Evolutionary conservation across 2,888 invertebrate species (phyloP), one percentile per base, ranked within the genome.

Genomic region (Dioctria linearis): DNA sequence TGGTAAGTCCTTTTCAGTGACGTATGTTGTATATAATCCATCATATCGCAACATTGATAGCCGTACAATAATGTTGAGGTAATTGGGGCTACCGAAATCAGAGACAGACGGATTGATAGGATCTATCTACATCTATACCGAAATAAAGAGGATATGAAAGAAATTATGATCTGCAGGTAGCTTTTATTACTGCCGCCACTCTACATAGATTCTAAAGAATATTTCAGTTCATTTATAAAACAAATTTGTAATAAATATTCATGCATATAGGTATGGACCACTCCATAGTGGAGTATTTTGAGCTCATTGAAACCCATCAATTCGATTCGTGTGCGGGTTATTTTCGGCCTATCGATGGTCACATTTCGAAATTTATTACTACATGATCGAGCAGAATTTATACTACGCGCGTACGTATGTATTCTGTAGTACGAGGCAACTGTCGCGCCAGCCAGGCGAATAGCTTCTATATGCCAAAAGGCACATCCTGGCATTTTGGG

Each of bases 161-260:
- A 37, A 65, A 11, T 5, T 40, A n/a, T 9, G 40, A 59, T 43
- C 25, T 25, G 2, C 25, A 25, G 25, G 1, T 25, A 25, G 25
- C 25, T 25, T 25, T 25, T 25, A 25, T 25, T 25, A 25, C 25
- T 25, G 25, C 25, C 2, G 25, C 25, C 25, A 25, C 25, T 25
- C 25, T 25, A 25, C 25, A 25, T 25, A 25, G 25, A 25, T 25
- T 25, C 25, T 25, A 25, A 25, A 2, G 2, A 25, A 25, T 42
- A 57, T 61, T 75, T 43, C 59, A 43, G 57, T 75, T 75, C 75
- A 75, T 75, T 59, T 75, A 59, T 57, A 43, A 13, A 75, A 9
- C 61, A 59, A 42, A 75, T 61, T 75, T 75, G 57, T 75, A 75
- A 75, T 75, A 75, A 75, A 75, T 75, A 75, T 75, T 75, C 75